Evolutionary conservation across 2,113 vertebrate genomes (phyloP).

Genomic region (Pseudorectes ferrugineus): DNA sequence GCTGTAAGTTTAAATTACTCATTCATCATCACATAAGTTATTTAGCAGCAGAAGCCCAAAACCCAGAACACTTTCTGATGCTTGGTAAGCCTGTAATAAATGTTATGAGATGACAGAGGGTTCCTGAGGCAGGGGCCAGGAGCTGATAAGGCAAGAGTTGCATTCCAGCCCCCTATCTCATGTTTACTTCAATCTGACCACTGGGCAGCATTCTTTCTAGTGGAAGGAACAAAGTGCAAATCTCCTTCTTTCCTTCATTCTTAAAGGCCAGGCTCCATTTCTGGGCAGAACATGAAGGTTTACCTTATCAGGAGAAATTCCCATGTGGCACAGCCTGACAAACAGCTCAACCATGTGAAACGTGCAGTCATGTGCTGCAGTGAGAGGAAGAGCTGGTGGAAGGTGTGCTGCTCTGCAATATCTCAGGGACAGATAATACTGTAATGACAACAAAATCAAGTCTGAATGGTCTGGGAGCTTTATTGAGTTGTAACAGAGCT

Average conservation of each 20-base stretch:
- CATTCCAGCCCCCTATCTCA: neutral
- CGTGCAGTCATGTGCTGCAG: rapidly evolving
- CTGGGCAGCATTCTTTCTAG: conserved; percentile 13
- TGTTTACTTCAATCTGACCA: neutral
- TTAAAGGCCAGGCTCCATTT: neutral
- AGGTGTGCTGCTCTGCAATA: neutral
- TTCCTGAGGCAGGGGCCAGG: neutral
- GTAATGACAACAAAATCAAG: neutral
- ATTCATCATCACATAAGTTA: neutral
- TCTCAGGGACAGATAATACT: neutral
- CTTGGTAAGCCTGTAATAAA: neutral
- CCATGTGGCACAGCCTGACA: neutral
- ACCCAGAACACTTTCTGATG: neutral
- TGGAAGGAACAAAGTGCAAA: neutral
- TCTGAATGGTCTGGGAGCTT: neutral
- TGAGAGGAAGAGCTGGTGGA: neutral
- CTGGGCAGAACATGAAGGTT: neutral
- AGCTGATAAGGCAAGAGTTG: conserved; percentile 2
- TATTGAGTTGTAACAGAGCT: neutral
- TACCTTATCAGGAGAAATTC: conserved; percentile 18
- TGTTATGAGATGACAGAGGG: neutral
- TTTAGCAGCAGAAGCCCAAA: neutral
- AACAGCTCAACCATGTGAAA: neutral
- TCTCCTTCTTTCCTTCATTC: neutral
- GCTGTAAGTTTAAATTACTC: neutral